phyloP scores from a whole-genome alignment of 1,140 invertebrate species.

The Ganaspis sp. region DNA sequence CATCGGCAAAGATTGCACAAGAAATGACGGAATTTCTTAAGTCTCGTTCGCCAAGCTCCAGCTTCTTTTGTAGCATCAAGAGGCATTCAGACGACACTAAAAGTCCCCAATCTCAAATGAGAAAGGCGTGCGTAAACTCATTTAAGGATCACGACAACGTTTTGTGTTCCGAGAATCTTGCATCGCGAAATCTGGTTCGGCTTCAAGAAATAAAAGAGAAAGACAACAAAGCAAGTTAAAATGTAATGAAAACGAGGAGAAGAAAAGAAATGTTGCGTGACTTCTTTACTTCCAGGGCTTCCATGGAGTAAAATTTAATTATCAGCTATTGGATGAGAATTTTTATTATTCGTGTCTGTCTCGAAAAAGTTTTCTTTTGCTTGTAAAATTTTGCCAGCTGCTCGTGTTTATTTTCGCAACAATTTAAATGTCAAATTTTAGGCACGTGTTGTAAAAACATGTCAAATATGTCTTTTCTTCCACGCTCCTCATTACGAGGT shows the following conservation, averaged over 20 bases:
- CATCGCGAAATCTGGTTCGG: conserved; percentile 11
- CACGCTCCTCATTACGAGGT: not conserved
- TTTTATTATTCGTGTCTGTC: not conserved
- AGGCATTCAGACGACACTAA: conserved; percentile 12
- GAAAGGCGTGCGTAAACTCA: conserved; percentile 22
- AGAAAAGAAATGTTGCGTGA: conserved; percentile 13
- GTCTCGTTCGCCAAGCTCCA: not conserved
- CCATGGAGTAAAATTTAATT: not conserved
- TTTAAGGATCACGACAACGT: conserved; percentile 4
- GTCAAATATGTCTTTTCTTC: not conserved
- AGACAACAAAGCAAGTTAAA: not conserved
- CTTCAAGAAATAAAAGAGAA: conserved; percentile 2
- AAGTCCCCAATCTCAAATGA: not conserved
- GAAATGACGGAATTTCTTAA: conserved; percentile 20
- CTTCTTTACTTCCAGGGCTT: not conserved
- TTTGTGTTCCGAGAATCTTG: not conserved
- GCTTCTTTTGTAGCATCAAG: not conserved
- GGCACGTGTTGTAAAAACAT: not conserved
- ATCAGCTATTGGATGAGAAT: not conserved
- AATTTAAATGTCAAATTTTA: not conserved
- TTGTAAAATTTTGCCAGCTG: not conserved
- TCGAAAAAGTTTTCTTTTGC: too few relatives aligned
- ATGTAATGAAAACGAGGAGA: conserved; percentile 12
- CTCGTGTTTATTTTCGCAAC: not conserved
- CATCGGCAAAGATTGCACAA: conserved; percentile 33